phyloP scores from a whole-genome alignment of 2,888 invertebrate species.

The Dione juno region DNA sequence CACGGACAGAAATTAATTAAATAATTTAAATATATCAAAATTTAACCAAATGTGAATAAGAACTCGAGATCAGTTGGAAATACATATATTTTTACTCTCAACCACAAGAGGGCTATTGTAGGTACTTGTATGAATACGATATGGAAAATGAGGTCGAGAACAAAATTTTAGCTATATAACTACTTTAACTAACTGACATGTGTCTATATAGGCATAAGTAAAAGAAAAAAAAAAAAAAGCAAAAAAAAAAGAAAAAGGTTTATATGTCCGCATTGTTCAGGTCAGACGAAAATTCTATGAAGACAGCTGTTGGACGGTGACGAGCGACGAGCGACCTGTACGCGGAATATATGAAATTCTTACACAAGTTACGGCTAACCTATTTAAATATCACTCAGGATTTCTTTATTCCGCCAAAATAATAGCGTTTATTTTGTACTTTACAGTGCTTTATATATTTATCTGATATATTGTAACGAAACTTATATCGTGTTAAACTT shows the following conservation, averaged over 20 bases:
- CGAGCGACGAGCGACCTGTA: conserved; percentile 15
- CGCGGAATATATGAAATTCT: conserved; percentile 37
- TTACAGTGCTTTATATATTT: not conserved
- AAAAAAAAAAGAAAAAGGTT: not conserved
- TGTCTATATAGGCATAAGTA: not conserved
- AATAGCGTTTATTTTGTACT: conserved; percentile 8
- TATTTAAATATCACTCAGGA: conserved; percentile 36
- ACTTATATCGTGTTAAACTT: not conserved
- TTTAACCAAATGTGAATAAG: conserved; percentile 25
- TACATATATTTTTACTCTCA: conserved; percentile 24
- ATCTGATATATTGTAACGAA: not conserved
- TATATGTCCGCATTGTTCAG: conserved; percentile 37
- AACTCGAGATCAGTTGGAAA: conserved; percentile 27
- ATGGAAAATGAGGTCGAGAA: conserved; percentile 19
- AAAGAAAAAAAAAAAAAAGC: too few species aligned
- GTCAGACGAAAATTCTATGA: conserved; percentile 41
- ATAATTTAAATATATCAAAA: conserved; percentile 24
- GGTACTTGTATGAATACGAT: conserved; percentile 24
- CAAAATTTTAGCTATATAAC: conserved; percentile 18
- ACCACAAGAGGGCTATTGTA: conserved; percentile 25
- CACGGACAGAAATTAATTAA: conserved; percentile 20
- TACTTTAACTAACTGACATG: conserved; percentile 13
- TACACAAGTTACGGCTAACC: conserved; percentile 29
- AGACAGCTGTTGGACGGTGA: conserved; percentile 37
- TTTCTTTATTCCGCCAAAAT: conserved; percentile 27